Base-by-base conservation (phyloP, 2,797 vertebrate genomes). In the Acomys russatus region DNA sequence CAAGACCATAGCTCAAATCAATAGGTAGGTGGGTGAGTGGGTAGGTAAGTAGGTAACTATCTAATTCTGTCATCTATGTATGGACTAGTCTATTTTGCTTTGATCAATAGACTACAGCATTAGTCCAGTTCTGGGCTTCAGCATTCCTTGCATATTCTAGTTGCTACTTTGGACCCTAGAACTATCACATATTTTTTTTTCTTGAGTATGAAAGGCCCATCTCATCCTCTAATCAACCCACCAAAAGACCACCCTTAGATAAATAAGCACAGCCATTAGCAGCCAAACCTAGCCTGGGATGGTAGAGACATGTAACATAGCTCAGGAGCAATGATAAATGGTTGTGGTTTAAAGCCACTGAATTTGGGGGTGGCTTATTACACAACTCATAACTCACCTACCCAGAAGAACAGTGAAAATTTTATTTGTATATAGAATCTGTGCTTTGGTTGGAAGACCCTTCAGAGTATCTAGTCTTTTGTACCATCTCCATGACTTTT, bases 381-480 rank as follows among this genome's bases (percentile, higher is more conserved):
- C n/a, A 25, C 15, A 85, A 64, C 92, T 91, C 71, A 61, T 92
- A 94, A 86, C 5, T 93, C 44, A 54, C 70, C 66, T 33, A 76
- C 74, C 68, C 12, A 82, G 70, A 51, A 90, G 44, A 76, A 70
- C 28, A 84, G 73, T 68, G 77, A 79, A 84, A 92, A 95, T 35
- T 51, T 15, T 78, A 84, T 79, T 56, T 95, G 78, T 80, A 73
- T 85, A 28, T 35, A 54, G 28, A 54, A 79, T 84, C 85, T 86
- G 49, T 33, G 88, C 23, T 82, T 44, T 83, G 78, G 54, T 77
- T 87, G 86, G 76, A 92, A 18, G 56, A 44, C 22, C 23, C 56
- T 94, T 94, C 90, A 79, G 33, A 77, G 15, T 97, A 91, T 92
- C 73, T 92, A 64, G 38, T 89, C 79, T 86, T 94, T 80, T 86